Evolutionary conservation across 2,113 vertebrate species (phyloP).

Genomic region (Gallinago jamesoni): DNA sequence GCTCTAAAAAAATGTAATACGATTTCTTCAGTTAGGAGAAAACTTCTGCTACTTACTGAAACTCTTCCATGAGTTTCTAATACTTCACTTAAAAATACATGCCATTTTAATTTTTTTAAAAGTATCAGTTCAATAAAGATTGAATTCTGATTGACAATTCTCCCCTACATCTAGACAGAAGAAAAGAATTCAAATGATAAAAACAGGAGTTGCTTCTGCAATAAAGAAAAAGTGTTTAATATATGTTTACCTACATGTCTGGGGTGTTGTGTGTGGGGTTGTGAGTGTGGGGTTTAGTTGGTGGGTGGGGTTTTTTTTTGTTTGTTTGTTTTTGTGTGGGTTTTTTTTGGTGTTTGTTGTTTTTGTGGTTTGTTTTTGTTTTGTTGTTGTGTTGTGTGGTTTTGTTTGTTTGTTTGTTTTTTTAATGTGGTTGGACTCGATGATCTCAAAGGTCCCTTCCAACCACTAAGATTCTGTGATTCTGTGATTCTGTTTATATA

Average conservation of each 20-base stretch:
- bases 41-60: neutral
- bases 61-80: neutral
- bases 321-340: no score
- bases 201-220: neutral
- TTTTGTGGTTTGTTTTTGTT: no score
- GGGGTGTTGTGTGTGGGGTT: no score
- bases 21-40: neutral
- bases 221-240: neutral
- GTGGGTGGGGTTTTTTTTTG: no score
- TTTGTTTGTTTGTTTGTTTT: no score
- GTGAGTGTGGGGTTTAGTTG: no score
- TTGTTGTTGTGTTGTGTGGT: no score
- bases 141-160: neutral
- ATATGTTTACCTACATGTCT: neutral
- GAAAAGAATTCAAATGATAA: neutral
- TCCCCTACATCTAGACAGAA: neutral
- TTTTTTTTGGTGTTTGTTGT: no score
- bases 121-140: neutral
- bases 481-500: no score
- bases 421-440: no score
- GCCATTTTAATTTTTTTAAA: rapidly evolving
- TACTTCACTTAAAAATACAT: neutral
- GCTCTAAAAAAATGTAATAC: neutral
- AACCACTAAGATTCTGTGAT: no score
- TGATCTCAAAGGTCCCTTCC: no score